Conservation (phyloP, 2,113 vertebrate genomes). For the Scolopax mira region DNA sequence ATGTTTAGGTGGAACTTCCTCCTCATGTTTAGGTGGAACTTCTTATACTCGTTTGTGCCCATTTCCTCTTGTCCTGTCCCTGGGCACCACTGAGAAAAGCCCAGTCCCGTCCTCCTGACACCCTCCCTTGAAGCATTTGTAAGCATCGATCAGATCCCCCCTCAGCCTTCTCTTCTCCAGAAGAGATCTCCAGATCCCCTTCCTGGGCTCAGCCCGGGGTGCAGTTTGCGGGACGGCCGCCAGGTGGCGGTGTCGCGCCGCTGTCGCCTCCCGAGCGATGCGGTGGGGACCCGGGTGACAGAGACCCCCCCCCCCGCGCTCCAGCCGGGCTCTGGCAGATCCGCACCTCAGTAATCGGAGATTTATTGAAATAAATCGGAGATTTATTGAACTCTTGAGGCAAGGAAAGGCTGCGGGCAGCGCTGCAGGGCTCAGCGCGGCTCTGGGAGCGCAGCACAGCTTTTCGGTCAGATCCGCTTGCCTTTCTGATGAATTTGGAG, state of each 20-base stretch:
- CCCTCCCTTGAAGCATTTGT: no score
- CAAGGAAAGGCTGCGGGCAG: neutral
- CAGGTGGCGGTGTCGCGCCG: constrained; percentile 68
- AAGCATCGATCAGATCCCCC: no score
- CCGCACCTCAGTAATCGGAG: neutral
- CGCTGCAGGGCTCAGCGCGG: neutral
- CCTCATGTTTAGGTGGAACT: no score
- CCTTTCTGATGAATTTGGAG: neutral
- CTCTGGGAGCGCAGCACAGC: neutral
- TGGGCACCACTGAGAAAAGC: no score
- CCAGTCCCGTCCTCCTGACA: no score
- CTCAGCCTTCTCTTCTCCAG: no score
- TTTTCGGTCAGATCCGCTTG: neutral
- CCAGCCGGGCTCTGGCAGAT: neutral
- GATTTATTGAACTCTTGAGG: neutral
- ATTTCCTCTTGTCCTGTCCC: no score
- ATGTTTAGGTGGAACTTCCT: no score
- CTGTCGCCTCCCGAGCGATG: neutral
- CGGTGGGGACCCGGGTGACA: fast-evolving
- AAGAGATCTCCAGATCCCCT: no score
- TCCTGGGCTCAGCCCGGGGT: neutral
- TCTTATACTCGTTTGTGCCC: no score
- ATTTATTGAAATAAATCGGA: neutral
- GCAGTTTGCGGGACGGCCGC: constrained; percentile 60
- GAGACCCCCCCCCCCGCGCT: neutral